A percentile compares a stretch with the other conserved stretches of the same genome.
Evolutionary conservation across 1,140 invertebrate species (phyloP).

Genomic region (Lasioglossum albipes): DNA sequence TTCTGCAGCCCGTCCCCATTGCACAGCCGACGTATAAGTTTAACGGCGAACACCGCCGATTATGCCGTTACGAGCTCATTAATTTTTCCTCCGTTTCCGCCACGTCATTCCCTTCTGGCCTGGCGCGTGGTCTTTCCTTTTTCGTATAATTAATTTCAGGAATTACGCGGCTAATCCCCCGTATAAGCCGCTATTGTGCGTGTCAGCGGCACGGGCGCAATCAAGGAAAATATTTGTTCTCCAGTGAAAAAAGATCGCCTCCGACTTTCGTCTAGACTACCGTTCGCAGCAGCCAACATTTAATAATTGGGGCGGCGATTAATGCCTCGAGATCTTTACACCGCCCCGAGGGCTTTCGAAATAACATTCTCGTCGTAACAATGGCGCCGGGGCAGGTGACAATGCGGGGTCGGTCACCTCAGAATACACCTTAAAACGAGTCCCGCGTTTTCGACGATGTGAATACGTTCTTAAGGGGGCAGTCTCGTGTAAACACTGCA

Average conservation of each 20-base stretch:
- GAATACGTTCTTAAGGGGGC: too few relatives aligned
- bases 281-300: not conserved
- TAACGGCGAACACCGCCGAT: slow-evolving; percentile 48
- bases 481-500: too few relatives aligned
- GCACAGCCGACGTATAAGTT: slow-evolving; percentile 52
- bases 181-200: slow-evolving; percentile 45
- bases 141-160: slow-evolving; percentile 57
- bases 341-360: not conserved
- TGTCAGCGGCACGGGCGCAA: slow-evolving; percentile 48
- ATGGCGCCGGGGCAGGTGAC: not conserved
- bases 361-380: not conserved
- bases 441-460: too few relatives aligned
- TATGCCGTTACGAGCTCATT: slow-evolving; percentile 60
- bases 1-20: not conserved
- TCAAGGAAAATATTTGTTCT: slow-evolving; percentile 47
- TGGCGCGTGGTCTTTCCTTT: slow-evolving; percentile 2
- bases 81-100: slow-evolving; percentile 49
- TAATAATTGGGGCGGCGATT: slow-evolving; percentile 28
- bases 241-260: not conserved
- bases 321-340: slow-evolving; percentile 27
- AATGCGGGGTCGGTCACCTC: not conserved
- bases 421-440: not conserved
- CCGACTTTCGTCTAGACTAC: not conserved
- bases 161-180: slow-evolving; percentile 51
- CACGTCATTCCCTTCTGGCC: not conserved